Percentiles rank a stretch among this genome's conserved stretches.
Evolutionary conservation across 1,140 invertebrate genomes (phyloP).

Genomic region (Apis florea): DNA sequence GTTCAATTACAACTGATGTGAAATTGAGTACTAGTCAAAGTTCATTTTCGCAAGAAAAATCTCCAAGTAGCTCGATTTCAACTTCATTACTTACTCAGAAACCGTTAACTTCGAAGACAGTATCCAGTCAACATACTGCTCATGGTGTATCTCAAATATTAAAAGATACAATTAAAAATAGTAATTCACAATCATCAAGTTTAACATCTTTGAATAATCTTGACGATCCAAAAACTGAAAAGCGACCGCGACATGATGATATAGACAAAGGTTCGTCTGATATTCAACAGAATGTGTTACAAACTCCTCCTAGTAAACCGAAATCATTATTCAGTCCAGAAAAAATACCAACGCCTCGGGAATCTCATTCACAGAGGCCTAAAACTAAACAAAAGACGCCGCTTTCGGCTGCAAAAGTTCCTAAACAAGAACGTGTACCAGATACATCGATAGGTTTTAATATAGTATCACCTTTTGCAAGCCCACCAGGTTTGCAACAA

Average conservation of each 20-base stretch:
- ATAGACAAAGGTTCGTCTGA: slow-evolving; percentile 41
- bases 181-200: slow-evolving; percentile 63
- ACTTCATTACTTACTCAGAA: slow-evolving; percentile 49
- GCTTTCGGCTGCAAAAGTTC: slow-evolving; percentile 62
- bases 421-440: slow-evolving; percentile 63
- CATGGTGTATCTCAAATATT: slow-evolving; percentile 66
- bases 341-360: slow-evolving; percentile 70
- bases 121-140: slow-evolving; percentile 52
- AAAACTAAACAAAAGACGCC: slow-evolving; percentile 73
- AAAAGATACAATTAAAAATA: slow-evolving; percentile 73
- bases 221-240: slow-evolving; percentile 67
- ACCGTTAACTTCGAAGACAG: slow-evolving; percentile 22
- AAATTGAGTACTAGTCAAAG: slow-evolving; percentile 39
- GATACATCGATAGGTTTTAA: slow-evolving; percentile 61
- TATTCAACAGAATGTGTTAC: slow-evolving; percentile 43
- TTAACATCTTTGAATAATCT: slow-evolving; percentile 58
- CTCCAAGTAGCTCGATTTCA: slow-evolving; percentile 47
- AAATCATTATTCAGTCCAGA: slow-evolving; percentile 81
- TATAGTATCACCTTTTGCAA: slow-evolving; percentile 66
- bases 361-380: slow-evolving; percentile 63
- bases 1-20: slow-evolving; percentile 18
- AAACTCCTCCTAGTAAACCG: slow-evolving; percentile 62
- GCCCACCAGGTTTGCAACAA: slow-evolving; percentile 56
- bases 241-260: slow-evolving; percentile 59
- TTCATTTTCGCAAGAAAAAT: slow-evolving; percentile 61